A percentile compares a stretch with the other conserved stretches of the same genome.
These are phyloP conservation scores for Danio rerio DNA, from an alignment of 2,113 vertebrate species.

Conservation along the genomic window DNA sequence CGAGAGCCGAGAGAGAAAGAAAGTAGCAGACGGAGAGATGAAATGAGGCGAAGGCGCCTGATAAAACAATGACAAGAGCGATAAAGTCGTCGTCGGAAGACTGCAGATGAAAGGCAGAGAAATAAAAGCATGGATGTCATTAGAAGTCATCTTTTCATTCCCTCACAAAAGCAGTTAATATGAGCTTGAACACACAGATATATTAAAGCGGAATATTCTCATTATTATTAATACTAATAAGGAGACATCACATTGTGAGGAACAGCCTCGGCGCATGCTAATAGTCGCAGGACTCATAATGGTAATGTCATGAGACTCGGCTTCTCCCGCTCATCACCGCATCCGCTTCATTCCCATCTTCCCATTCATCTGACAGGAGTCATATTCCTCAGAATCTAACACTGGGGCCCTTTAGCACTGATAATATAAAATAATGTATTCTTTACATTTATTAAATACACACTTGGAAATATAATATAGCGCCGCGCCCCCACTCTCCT, in stretches of 20 bases:
- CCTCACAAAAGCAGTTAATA: conserved; percentile 56
- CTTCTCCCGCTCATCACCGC: conserved; percentile 42
- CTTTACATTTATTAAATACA: conserved; percentile 74
- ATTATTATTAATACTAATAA: conserved; percentile 65
- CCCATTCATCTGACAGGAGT: conserved; percentile 59
- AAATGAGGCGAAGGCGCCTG: conserved; percentile 59
- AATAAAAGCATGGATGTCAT: conserved; percentile 54
- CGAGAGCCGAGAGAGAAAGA: conserved; percentile 53
- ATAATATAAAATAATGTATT: conserved; percentile 68
- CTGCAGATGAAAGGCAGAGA: conserved; percentile 55
- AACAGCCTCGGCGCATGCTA: conserved; percentile 53
- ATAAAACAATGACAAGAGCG: conserved; percentile 54
- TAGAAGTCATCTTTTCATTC: conserved; percentile 56
- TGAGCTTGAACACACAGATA: conserved; percentile 50
- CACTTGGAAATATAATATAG: conserved; percentile 68
- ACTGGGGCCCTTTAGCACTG: conserved; percentile 48
- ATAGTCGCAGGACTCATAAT: conserved; percentile 60
- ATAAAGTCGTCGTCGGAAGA: conserved; percentile 40
- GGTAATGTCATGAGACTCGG: conserved; percentile 60
- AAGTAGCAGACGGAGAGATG: conserved; percentile 32
- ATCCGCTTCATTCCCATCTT: conserved; percentile 47
- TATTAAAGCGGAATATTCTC: conserved; percentile 58
- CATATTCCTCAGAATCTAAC: conserved; percentile 60
- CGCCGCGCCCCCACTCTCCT: conserved; percentile 51
- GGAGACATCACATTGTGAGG: conserved; percentile 57